phyloP scores from a whole-genome alignment of 2,888 invertebrate genomes.

The Plebejus argus region DNA sequence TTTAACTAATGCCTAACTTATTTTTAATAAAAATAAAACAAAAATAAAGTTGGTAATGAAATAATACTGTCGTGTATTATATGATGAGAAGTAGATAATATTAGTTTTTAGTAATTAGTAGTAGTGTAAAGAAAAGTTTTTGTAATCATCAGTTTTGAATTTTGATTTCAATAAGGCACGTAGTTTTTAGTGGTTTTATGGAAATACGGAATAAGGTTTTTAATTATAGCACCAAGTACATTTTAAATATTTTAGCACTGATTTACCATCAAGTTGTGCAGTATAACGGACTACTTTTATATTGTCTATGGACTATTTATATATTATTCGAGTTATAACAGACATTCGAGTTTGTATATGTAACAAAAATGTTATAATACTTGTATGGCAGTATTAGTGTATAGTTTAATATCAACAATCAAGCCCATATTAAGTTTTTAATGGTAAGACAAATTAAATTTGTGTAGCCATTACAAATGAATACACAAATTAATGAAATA shows the following conservation, averaged over 20 bases:
- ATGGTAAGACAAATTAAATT: too few relatives aligned
- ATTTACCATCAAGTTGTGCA: background rate
- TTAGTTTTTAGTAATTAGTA: background rate
- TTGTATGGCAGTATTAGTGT: too few relatives aligned
- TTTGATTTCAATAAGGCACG: background rate
- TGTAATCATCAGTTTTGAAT: background rate
- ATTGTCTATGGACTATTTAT: background rate
- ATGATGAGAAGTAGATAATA: background rate
- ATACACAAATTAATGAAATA: background rate
- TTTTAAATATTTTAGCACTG: background rate
- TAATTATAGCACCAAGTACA: background rate
- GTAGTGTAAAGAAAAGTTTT: background rate
- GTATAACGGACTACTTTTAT: background rate
- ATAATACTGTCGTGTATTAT: background rate
- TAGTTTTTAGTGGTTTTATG: background rate
- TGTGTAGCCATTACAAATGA: background rate
- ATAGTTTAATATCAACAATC: too few relatives aligned
- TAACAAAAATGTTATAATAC: background rate
- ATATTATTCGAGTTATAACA: background rate
- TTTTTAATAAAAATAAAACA: background rate
- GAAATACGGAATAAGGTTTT: background rate
- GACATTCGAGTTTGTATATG: background rate
- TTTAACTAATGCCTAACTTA: background rate
- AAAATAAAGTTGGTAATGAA: background rate
- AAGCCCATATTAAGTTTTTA: too few relatives aligned